A percentile compares a stretch with the other conserved stretches of the same genome.
Conservation (phyloP, 1,140 invertebrate genomes). For the Drosophila novamexicana region DNA sequence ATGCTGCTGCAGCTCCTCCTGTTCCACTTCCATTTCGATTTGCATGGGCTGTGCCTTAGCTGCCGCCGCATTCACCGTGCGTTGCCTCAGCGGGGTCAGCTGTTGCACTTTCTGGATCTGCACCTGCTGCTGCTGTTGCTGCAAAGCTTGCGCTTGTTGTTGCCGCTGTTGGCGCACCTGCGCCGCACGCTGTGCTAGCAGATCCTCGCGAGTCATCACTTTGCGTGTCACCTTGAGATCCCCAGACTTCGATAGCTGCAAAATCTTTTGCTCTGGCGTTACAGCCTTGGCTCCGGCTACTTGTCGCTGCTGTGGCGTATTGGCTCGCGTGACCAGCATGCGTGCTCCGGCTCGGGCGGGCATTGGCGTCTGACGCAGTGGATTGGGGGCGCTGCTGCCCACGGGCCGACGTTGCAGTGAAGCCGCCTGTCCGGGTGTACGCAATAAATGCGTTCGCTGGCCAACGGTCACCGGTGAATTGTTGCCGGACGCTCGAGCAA, state of each 20-base stretch:
- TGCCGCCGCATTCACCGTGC: slow-evolving; percentile 18
- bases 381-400: slow-evolving; percentile 25
- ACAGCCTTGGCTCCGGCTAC: slow-evolving; percentile 53
- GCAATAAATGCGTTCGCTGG: slow-evolving; percentile 62
- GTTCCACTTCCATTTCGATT: slow-evolving; percentile 60
- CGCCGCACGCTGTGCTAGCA: slow-evolving; percentile 54
- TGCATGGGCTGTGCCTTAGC: slow-evolving; percentile 34
- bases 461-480: slow-evolving; percentile 60
- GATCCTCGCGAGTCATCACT: slow-evolving; percentile 75
- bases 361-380: slow-evolving; percentile 27
- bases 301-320: slow-evolving; percentile 38
- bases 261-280: slow-evolving; percentile 81
- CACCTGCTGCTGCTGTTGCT: slow-evolving; percentile 54
- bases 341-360: slow-evolving; percentile 43
- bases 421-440: slow-evolving; percentile 48
- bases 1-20: slow-evolving; percentile 61
- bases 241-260: slow-evolving; percentile 79
- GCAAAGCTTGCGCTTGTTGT: slow-evolving; percentile 53
- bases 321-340: slow-evolving; percentile 27
- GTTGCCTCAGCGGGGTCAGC: slow-evolving; percentile 41
- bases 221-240: slow-evolving; percentile 83
- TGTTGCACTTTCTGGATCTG: slow-evolving; percentile 65
- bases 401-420: slow-evolving; percentile 47
- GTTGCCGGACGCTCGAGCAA: slow-evolving; percentile 34
- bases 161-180: slow-evolving; percentile 61